Conservation (phyloP, 2,113 vertebrate species). For the Gulo gulo region DNA sequence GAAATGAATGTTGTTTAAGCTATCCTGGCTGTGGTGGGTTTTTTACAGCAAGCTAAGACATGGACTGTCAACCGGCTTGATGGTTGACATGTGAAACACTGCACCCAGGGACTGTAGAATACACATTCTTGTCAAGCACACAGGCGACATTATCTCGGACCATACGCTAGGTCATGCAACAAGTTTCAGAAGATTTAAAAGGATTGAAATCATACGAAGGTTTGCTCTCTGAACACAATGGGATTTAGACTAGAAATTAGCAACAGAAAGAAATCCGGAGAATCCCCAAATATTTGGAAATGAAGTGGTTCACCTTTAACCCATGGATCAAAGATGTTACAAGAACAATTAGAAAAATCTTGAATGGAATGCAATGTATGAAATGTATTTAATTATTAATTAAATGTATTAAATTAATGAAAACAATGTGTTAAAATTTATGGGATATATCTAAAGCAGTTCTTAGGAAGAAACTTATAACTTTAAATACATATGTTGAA, state of each 20-base stretch:
- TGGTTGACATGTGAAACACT: not conserved
- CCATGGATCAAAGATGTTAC: not conserved
- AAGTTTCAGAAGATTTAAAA: not conserved
- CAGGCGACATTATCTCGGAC: not conserved
- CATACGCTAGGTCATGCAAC: not conserved
- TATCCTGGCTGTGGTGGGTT: not conserved
- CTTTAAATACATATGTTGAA: not conserved
- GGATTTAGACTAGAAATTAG: not conserved
- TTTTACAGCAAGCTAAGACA: not conserved
- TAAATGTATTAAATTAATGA: not conserved
- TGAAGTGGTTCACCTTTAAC: not conserved
- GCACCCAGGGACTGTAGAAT: not conserved
- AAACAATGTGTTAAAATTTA: not conserved
- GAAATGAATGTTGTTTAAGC: not conserved
- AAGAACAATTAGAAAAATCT: not conserved
- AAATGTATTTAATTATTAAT: too few species aligned
- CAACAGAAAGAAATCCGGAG: not conserved
- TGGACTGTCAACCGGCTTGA: not conserved
- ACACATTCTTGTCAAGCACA: not conserved
- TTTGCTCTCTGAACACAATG: not conserved
- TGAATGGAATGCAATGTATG: not conserved
- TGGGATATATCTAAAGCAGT: not conserved
- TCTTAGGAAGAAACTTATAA: not conserved
- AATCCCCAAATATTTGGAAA: not conserved
- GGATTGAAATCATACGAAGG: not conserved